Base-by-base conservation (phyloP, 1,140 invertebrate genomes). In the Bombus vancouverensis region DNA sequence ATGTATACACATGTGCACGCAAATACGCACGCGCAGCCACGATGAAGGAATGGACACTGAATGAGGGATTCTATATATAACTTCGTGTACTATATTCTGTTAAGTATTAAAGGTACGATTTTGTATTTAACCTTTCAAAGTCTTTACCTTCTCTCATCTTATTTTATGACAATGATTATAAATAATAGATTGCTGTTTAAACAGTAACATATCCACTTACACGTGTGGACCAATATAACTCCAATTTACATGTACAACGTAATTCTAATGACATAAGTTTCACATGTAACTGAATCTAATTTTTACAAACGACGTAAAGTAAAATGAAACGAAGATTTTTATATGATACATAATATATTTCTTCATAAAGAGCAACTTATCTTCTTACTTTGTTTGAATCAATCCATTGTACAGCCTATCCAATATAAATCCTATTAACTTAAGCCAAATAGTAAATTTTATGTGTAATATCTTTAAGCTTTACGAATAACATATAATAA, bases 61-160 rank as follows among this genome's bases (percentile, higher is more conserved):
- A 47, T 74, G 39, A n/a, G 28, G n/a, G 42, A 74, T 32, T 74
- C n/a, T 74, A 42, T 44, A n/a, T 73, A 73, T n/a, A 62, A 62
- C 59, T 62, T 62, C 12, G 12, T 15, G 25, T 22, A 53, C 47
- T 53, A 53, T 22, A 37, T 37, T 22, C 22, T 34, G 9, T 68
- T 37, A 68, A 68, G 8, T 22, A 25, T 68, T 68, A 34, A 68
- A 18, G 3, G 0, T n/a, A 13, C 28, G 18, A 8, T 68, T 2
- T 34, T 68, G n/a, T 68, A 68, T 68, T 22, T 22, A 37, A 68
- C 34, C 9, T 68, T 62, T n/a, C 28, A 68, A 68, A 68, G 18
- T 9, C 34, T 34, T 34, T 3, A 68, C 32, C 6, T 34, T 37
- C 34, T 32, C 15, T 34, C 2, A 34, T 66, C 65, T 9, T 66